Conservation (phyloP, 2,888 invertebrate genomes). For the Rhagium mordax region DNA sequence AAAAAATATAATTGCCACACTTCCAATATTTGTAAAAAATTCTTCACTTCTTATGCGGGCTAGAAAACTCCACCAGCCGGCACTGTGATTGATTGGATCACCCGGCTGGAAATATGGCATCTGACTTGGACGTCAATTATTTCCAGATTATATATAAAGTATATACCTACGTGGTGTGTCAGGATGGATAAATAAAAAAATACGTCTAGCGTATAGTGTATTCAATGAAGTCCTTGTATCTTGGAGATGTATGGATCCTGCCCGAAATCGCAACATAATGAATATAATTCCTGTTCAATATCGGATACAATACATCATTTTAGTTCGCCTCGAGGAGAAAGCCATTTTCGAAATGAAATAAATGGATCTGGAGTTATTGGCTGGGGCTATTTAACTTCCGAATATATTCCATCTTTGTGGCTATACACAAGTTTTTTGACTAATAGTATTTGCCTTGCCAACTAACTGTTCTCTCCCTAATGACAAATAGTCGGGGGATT, state of each 20-base stretch:
- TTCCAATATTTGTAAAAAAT: no score
- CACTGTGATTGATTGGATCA: not conserved
- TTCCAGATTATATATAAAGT: not conserved
- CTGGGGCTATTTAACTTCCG: not conserved
- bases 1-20: no score
- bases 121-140: slow-evolving; percentile 1
- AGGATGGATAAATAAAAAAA: not conserved
- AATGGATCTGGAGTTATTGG: not conserved
- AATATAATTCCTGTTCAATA: not conserved
- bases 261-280: not conserved
- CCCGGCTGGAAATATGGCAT: not conserved
- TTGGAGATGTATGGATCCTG: not conserved
- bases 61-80: not conserved
- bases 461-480: not conserved
- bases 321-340: not conserved
- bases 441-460: not conserved
- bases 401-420: not conserved
- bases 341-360: not conserved
- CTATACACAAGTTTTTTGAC: not conserved
- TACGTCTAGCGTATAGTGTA: not conserved
- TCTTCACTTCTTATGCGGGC: not conserved
- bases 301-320: not conserved
- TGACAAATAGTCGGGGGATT: not conserved
- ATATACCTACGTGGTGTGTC: not conserved
- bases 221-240: not conserved